Percentiles rank a stretch among this genome's conserved stretches.
Conservation (phyloP, 1,140 invertebrate genomes). For the Daktulosphaira vitifoliae region DNA sequence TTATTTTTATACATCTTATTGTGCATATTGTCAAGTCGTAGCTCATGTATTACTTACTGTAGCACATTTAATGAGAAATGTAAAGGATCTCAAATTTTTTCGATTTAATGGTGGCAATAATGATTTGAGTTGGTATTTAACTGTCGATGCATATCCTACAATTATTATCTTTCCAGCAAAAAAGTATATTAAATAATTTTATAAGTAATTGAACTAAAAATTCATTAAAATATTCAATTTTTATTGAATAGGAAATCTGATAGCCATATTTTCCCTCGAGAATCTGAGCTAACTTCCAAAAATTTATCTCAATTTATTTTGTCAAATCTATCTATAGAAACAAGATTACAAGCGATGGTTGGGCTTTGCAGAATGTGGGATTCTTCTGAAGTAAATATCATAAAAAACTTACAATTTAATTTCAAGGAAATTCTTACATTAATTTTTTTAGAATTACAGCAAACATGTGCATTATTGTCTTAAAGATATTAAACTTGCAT, state of each 20-base stretch:
- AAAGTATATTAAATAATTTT: conserved; percentile 45
- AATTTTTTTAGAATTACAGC: conserved; percentile 2
- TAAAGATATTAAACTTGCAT: conserved; percentile 15
- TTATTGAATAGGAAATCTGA: conserved; percentile 57
- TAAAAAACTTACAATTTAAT: too few relatives aligned
- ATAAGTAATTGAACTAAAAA: conserved; percentile 32
- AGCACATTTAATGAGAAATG: conserved; percentile 52
- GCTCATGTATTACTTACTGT: conserved; percentile 56
- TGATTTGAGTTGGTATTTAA: conserved; percentile 73
- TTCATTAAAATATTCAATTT: too few relatives aligned
- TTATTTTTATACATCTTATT: conserved; percentile 59
- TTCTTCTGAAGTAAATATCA: conserved; percentile 34
- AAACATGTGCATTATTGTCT: conserved; percentile 18
- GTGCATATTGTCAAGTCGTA: conserved; percentile 61
- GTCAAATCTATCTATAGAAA: conserved; percentile 49
- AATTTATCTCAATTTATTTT: conserved; percentile 66
- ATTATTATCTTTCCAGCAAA: conserved; percentile 62
- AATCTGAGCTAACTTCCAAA: conserved; percentile 53
- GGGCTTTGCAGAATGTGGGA: conserved; percentile 36
- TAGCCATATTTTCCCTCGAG: conserved; percentile 58
- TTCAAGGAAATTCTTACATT: too few relatives aligned
- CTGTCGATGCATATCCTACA: conserved; percentile 61
- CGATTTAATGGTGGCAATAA: conserved; percentile 70
- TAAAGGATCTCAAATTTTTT: conserved; percentile 52
- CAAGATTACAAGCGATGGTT: conserved; percentile 36